phyloP scores from a whole-genome alignment of 2,797 vertebrate genomes.

The Bovichtus diacanthus region DNA sequence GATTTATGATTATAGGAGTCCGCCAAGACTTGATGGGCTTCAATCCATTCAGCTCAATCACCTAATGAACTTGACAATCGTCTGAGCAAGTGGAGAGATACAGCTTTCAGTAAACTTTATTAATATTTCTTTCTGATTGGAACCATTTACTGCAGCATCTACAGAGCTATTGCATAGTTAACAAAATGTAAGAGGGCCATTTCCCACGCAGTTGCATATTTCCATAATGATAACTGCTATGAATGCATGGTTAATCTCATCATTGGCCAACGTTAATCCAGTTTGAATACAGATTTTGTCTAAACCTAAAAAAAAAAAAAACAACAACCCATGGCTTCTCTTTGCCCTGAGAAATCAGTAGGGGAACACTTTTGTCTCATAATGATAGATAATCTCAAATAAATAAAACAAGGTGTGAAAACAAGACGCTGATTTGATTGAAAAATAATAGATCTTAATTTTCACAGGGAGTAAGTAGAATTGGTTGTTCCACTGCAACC shows the following conservation, averaged over 20 bases:
- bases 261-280: constrained; percentile 50
- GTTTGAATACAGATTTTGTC: constrained; percentile 52
- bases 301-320: constrained; percentile 42
- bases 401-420: constrained; percentile 89
- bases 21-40: constrained; percentile 71
- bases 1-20: constrained; percentile 73
- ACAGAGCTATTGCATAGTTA: constrained; percentile 18
- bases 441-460: constrained; percentile 91
- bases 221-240: constrained; percentile 24
- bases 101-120: constrained; percentile 33
- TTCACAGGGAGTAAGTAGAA: constrained; percentile 92
- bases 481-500: constrained; percentile 91
- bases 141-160: constrained; percentile 25
- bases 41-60: constrained; percentile 74
- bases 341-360: constrained; percentile 87
- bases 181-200: constrained; percentile 15
- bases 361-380: constrained; percentile 84
- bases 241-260: constrained; percentile 53
- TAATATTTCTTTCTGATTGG: constrained; percentile 38
- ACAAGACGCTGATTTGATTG: constrained; percentile 79
- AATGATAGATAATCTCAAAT: constrained; percentile 87
- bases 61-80: constrained; percentile 85
- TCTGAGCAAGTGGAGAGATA: constrained; percentile 50
- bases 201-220: constrained; percentile 16
- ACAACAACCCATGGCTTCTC: constrained; percentile 36